These are phyloP conservation scores for Australoheros scitulus DNA, from an alignment of 2,113 vertebrate species.

Conservation along the genomic window DNA sequence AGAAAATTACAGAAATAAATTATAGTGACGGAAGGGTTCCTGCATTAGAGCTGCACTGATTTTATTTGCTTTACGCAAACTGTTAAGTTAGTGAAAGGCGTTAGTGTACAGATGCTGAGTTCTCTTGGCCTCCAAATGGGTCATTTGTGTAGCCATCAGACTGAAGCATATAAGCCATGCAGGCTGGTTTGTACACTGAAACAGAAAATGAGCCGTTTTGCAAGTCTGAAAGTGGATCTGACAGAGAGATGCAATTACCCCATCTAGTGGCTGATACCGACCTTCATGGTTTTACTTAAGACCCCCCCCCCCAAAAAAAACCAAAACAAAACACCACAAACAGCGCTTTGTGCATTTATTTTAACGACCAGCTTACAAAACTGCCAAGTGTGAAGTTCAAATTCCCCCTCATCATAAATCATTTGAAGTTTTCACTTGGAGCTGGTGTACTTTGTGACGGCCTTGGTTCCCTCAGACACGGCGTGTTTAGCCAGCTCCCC, in stretches of 20 bases:
- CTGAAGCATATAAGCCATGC: background rate
- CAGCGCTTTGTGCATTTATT: slow-evolving; percentile 16
- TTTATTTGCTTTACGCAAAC: background rate
- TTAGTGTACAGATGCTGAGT: background rate
- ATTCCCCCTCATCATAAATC: background rate
- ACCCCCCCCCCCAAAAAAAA: too few species aligned
- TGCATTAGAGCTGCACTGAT: background rate
- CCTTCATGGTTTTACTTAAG: background rate
- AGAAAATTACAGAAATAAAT: too few species aligned
- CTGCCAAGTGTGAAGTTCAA: background rate
- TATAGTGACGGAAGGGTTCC: background rate
- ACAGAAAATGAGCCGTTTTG: background rate
- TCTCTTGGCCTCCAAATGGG: background rate
- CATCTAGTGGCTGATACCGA: slow-evolving; percentile 47
- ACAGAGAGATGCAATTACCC: background rate
- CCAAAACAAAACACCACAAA: fast-evolving
- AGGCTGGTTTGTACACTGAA: too few species aligned
- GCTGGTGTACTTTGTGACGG: slow-evolving; percentile 85
- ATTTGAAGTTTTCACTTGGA: slow-evolving; percentile 71
- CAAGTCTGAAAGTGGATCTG: background rate
- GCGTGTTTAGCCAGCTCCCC: slow-evolving; percentile 84
- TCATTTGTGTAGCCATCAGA: background rate
- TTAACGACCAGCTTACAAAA: background rate
- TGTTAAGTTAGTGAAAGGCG: background rate
- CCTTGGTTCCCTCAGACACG: slow-evolving; percentile 83